Evolutionary conservation across 2,888 invertebrate genomes (phyloP), one percentile per base, ranked within the genome.

Genomic region (Nomada flava): DNA sequence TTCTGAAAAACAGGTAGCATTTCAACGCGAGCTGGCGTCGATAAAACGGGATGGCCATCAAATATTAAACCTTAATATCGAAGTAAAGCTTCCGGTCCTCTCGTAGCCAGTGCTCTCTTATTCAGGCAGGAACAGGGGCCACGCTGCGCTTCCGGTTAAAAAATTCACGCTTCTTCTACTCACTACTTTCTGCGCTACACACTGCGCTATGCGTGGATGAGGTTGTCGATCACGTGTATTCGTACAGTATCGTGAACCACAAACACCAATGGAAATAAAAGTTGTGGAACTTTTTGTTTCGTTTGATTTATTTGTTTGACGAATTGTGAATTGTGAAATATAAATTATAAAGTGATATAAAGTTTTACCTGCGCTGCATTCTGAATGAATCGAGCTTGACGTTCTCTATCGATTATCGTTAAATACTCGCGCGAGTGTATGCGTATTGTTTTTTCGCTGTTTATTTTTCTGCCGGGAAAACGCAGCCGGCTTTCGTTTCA

Each of bases 41-140:
- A 68, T 75, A 68, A 60, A 67, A 68, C 36, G 26, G 20, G 47
- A 67, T 26, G 42, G 13, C 59, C 67, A 20, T 81, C 36, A 73
- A 81, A 73, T 73, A 78, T 81, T 77, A 73, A 81, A 81, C 23
- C 63, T 69, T 77, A 81, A 77, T 78, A 80, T 68, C 18, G 72
- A 72, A 63, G 76, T 52, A 36, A 52, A 23, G 44, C 13, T 52
- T 72, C 69, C 72, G 76, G 26, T 53, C 67, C 69, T 55, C 78
- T 65, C 77, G 69, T 77, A 73, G 29, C 23, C 53, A 7, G 53
- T n/a, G 18, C 20, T 20, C 53, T 53, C 53, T 53, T 20, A n/a
- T 18, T 2, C 20, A 18, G 2, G n/a, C 2, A 3, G 42, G 11
- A 55, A 44, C 36, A 20, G 52, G 47, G 50, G 50, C 72, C 69